phyloP scores from a whole-genome alignment of 2,797 vertebrate species.

The Pogoniulus pusillus region DNA sequence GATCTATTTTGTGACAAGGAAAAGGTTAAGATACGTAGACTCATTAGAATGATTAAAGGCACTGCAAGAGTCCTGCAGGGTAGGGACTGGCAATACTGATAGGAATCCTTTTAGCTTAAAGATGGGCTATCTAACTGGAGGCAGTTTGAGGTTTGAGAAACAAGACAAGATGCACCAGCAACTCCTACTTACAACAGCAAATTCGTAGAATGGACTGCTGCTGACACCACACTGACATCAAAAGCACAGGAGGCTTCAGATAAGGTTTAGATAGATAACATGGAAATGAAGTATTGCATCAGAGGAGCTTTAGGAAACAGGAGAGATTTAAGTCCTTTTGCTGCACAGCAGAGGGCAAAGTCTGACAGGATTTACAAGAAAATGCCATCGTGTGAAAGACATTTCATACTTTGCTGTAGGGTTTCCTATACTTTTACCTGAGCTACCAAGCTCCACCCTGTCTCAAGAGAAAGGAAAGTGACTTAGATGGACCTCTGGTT shows the following conservation, averaged over 20 bases:
- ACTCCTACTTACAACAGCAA: slow-evolving; percentile 16
- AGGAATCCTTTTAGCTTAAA: slow-evolving; percentile 5
- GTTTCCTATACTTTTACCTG: background rate
- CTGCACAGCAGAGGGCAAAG: background rate
- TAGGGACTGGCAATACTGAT: background rate
- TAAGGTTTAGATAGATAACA: slow-evolving; percentile 16
- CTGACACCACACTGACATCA: slow-evolving; percentile 14
- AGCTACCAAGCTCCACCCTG: background rate
- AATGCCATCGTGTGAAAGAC: background rate
- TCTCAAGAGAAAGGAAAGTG: slow-evolving; percentile 6
- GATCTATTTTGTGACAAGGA: background rate
- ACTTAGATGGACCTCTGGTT: slow-evolving; percentile 8
- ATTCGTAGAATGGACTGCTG: slow-evolving; percentile 8
- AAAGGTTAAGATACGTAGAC: background rate
- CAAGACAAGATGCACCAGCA: slow-evolving; percentile 18
- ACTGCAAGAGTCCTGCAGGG: slow-evolving; percentile 19
- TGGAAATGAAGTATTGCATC: slow-evolving; percentile 18
- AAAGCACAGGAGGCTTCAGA: slow-evolving; percentile 1
- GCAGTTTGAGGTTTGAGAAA: slow-evolving; percentile 12
- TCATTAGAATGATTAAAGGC: background rate
- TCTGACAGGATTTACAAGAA: background rate
- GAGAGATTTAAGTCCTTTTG: slow-evolving; percentile 1
- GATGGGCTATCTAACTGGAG: background rate
- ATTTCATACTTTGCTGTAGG: background rate
- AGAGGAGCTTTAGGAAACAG: slow-evolving; percentile 2